Base-by-base conservation (phyloP, 2,888 invertebrate genomes). In the Cryptus viduatorius region DNA sequence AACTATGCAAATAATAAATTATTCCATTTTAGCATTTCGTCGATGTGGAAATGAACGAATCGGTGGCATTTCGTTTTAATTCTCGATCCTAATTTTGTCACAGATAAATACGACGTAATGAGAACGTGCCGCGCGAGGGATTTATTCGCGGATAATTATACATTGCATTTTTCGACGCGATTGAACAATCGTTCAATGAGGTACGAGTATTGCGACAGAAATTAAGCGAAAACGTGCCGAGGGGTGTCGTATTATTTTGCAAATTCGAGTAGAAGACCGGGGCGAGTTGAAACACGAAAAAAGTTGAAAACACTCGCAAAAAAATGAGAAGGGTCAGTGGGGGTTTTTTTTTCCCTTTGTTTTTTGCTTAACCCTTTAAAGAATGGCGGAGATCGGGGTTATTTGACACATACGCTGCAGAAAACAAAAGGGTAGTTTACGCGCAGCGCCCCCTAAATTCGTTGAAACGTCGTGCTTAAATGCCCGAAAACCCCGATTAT, bases 1-100 rank as follows among this genome's bases (percentile, higher is more conserved):
- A 59, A 72, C 37, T 31, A 16, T 37, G 50, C 68, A 31, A 64
- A 16, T 67, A 67, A 80, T 67, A 50, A 67, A 80, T 80, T 67
- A 76, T 79, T 71, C 71, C 37, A 42, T 76, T 75, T 37, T 75
- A 64, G 19, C 8, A 64, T 72, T 65, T 76, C 44, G 59, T 65
- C 37, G 50, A 79, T 79, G 76, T 67, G 56, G n/a, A 5, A 79
- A 76, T 79, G 29, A 42, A 65, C 48, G 3, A 19, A 24, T 67
- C 16, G 44, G 46, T 46, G 44, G 59, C 50, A 1, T 29, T 16
- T 61, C 37, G 29, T 46, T 48, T 44, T 29, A 59, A 48, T 50
- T 61, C 24, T 37, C 4, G 12, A 4, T 31, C 19, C 31, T 64
- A 53, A 53, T 53, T 53, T 7, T n/a, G n/a, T 50, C 16, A 19